Base-by-base conservation (phyloP, 2,797 vertebrate species). In the Paedocypris micromegethes region DNA sequence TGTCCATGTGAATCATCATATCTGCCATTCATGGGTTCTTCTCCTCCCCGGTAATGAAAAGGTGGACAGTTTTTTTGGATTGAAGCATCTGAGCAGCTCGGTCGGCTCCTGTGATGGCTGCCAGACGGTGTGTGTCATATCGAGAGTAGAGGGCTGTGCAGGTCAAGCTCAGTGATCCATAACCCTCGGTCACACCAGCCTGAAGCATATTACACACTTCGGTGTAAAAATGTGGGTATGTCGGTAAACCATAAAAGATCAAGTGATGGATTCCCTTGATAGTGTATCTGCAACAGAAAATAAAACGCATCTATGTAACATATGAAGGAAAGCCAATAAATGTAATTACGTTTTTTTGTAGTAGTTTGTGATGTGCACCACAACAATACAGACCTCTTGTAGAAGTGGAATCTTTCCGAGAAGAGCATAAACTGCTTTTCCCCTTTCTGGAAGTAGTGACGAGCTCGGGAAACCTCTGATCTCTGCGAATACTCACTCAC, bases 351-450 rank as follows among this genome's bases (percentile, higher is more conserved):
- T 23, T 23, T 23, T 23, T 23, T 23, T 23, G 23, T 1, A 23
- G 23, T 23, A 23, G 23, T 23, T 23, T 1, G 23, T 23, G 23
- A 23, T 23, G 23, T 23, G 23, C 23, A 23, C 23, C 23, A 23
- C 23, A 23, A 23, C 23, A 62, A 64, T 9, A 73, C 9, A 9
- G n/a, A 97, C 96, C 97, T 95, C 83, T 97, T 99, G 81, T 97
- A 99, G 77, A 97, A 98, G 85, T 99, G 93, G 86, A 98, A 99
- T 51, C 97, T 94, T 78, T 99, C 96, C 0, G 94, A 98, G 83
- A 95, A 92, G 23, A 99, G 85, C 40, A 99, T 79, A 63, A 99
- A 95, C 68, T 93, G 94, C 72, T 86, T 93, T 47, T 93, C 90
- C 55, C 96, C 96, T 51, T 86, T 92, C 70, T 90, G 88, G 72